These are phyloP conservation scores for Sinonovacula constricta DNA, from an alignment of 1,140 invertebrate genomes.

Conservation along the genomic window DNA sequence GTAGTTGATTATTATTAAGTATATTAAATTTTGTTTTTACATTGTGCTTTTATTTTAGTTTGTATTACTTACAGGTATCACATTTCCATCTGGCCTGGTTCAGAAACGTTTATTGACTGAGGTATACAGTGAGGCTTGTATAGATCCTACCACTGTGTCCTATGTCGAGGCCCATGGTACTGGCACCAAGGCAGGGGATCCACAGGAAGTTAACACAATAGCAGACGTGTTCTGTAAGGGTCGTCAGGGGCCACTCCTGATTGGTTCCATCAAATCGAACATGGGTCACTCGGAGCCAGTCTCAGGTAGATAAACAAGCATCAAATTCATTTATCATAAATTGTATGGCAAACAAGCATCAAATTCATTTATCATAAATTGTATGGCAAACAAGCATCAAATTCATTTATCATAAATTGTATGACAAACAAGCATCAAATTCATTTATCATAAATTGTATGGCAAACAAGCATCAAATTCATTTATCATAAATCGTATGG, in stretches of 20 bases:
- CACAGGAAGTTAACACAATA: constrained; percentile 96
- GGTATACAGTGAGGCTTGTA: constrained; percentile 88
- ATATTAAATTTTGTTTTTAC: not conserved
- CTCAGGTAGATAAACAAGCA: no score
- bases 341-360: no score
- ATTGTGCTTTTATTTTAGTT: not conserved
- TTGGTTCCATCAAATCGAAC: constrained; percentile 98
- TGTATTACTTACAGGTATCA: constrained; percentile 82
- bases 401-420: no score
- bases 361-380: no score
- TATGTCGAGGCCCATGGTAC: constrained; percentile 98
- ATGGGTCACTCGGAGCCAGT: constrained; percentile 98
- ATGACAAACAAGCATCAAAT: no score
- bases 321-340: no score
- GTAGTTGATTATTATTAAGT: no score
- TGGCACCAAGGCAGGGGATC: constrained; percentile 94
- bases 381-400: no score
- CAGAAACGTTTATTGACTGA: constrained; percentile 92
- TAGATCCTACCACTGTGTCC: constrained; percentile 89
- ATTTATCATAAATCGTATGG: no score
- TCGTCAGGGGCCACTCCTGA: constrained; percentile 87
- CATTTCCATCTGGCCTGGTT: constrained; percentile 91
- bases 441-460: no score
- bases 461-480: no score
- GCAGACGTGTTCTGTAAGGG: constrained; percentile 91